Percentiles rank a stretch among this genome's conserved stretches.
These are phyloP conservation scores for Aricia artaxerxes DNA, from an alignment of 2,888 invertebrate species.

Conservation along the genomic window DNA sequence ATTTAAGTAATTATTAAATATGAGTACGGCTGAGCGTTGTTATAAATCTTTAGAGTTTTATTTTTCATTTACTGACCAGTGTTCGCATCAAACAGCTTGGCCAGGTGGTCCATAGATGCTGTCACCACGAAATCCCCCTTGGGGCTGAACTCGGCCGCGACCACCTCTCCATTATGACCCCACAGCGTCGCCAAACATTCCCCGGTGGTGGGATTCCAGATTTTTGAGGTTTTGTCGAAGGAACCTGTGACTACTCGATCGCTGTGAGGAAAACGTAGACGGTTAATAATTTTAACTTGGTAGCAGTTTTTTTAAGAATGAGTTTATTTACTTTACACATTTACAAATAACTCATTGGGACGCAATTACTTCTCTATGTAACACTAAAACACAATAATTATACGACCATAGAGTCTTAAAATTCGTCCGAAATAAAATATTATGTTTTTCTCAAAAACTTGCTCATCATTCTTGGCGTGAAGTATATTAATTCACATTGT, in stretches of 20 bases:
- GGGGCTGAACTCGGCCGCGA: slow-evolving; percentile 85
- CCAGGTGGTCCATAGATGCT: slow-evolving; percentile 88
- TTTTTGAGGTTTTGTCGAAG: slow-evolving; percentile 88
- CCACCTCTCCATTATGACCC: slow-evolving; percentile 89
- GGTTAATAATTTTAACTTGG: too few species aligned
- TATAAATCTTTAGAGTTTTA: neutral
- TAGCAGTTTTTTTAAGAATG: too few species aligned
- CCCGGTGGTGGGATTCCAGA: slow-evolving; percentile 86
- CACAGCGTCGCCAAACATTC: slow-evolving; percentile 84
- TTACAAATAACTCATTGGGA: too few species aligned
- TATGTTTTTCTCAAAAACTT: too few species aligned
- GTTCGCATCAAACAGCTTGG: slow-evolving; percentile 84
- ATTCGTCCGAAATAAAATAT: too few species aligned
- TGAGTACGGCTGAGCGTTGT: too few species aligned
- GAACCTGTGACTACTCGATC: slow-evolving; percentile 88
- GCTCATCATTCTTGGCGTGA: too few species aligned
- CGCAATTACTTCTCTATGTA: too few species aligned
- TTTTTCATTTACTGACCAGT: slow-evolving; percentile 74
- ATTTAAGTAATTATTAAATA: too few species aligned
- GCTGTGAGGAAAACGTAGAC: slow-evolving; percentile 58
- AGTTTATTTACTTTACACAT: too few species aligned
- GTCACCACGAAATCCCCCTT: slow-evolving; percentile 84
- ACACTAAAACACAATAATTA: too few species aligned
- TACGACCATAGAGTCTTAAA: too few species aligned
- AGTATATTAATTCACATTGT: neutral